Percentiles rank a stretch among this genome's conserved stretches.
phyloP scores from a whole-genome alignment of 2,113 vertebrate genomes.

The Amphiprion percula region DNA sequence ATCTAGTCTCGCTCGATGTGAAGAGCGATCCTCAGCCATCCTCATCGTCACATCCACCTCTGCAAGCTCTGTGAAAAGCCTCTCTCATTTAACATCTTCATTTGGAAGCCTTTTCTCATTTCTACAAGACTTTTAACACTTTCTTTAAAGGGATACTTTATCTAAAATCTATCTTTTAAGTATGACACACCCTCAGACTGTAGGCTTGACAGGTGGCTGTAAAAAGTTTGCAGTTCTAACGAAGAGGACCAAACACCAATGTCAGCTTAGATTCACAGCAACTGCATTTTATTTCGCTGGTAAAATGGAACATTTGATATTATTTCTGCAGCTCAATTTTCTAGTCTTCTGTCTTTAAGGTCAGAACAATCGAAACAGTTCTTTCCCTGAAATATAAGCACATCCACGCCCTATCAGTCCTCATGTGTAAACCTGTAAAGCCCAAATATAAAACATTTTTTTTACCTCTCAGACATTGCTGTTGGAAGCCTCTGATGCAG shows the following conservation, averaged over 20 bases:
- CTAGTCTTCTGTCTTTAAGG: not conserved
- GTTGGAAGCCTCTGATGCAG: too few relatives aligned
- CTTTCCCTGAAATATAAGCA: not conserved
- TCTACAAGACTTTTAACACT: slow-evolving; percentile 12
- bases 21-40: slow-evolving; percentile 44
- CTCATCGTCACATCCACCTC: slow-evolving; percentile 16
- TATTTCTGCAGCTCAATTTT: not conserved
- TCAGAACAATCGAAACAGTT: not conserved
- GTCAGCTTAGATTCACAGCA: not conserved
- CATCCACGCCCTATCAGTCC: not conserved
- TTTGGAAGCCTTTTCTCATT: slow-evolving; percentile 28
- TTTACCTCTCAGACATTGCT: too few relatives aligned
- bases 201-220: slow-evolving; percentile 21
- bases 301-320: too few relatives aligned
- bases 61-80: slow-evolving; percentile 27
- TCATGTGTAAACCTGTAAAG: not conserved
- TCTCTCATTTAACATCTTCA: slow-evolving; percentile 35
- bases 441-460: too few relatives aligned
- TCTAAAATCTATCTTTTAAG: slow-evolving; percentile 10
- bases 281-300: not conserved
- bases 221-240: not conserved
- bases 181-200: slow-evolving; percentile 6
- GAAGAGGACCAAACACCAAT: not conserved
- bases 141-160: slow-evolving; percentile 22
- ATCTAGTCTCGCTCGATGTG: slow-evolving; percentile 29